phyloP scores from a whole-genome alignment of 2,888 invertebrate genomes.

The Iselma pallidipennis region DNA sequence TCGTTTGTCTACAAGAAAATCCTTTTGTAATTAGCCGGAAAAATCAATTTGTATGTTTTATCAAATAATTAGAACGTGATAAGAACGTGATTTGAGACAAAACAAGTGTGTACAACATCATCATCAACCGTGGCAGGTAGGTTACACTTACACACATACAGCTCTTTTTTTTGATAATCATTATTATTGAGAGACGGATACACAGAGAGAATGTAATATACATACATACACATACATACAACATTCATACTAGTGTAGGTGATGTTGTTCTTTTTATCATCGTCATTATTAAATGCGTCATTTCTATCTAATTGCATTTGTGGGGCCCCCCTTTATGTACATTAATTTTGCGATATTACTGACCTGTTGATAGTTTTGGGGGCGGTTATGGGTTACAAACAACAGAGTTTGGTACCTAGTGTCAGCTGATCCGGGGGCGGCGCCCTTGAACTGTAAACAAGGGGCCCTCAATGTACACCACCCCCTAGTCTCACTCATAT shows the following conservation, averaged over 20 bases:
- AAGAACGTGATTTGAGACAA: not conserved
- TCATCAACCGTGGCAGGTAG: slow-evolving; percentile 1
- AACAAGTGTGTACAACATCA: not conserved
- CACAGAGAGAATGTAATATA: not conserved
- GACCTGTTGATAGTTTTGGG: not conserved
- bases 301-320: not conserved
- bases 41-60: slow-evolving; percentile 3
- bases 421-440: not conserved
- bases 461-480: not conserved
- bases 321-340: not conserved
- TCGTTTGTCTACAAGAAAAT: too few relatives aligned
- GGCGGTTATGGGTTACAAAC: not conserved
- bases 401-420: not conserved
- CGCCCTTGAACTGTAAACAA: not conserved
- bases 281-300: not conserved
- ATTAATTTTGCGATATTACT: not conserved
- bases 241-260: not conserved
- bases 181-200: not conserved
- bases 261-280: not conserved
- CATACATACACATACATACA: too few relatives aligned
- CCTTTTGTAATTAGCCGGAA: slow-evolving; percentile 5
- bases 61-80: not conserved
- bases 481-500: not conserved
- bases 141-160: too few relatives aligned
- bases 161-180: not conserved